These are phyloP conservation scores for Mongoloraphidia duomilia DNA, from an alignment of 2,888 invertebrate species.

Conservation along the genomic window DNA sequence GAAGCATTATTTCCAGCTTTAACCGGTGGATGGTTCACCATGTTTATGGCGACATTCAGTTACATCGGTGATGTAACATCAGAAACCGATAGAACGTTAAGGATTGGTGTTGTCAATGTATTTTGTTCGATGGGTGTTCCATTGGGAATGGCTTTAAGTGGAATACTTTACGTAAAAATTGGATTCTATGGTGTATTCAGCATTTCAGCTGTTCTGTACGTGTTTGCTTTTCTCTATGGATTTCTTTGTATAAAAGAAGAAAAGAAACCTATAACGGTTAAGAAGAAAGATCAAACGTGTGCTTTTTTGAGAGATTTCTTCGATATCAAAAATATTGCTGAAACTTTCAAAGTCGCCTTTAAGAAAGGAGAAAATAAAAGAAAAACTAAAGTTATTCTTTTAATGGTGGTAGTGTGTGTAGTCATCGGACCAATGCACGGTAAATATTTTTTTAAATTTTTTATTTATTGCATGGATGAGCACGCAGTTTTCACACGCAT, in stretches of 20 bases:
- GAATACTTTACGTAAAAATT: conserved; percentile 59
- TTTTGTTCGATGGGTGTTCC: conserved; percentile 81
- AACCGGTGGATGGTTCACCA: conserved; percentile 61
- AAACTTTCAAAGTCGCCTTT: conserved; percentile 68
- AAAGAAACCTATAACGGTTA: conserved; percentile 34
- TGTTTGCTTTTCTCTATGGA: conserved; percentile 61
- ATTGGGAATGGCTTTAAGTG: conserved; percentile 78
- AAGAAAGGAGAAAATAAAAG: conserved; percentile 62
- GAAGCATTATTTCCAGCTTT: conserved; percentile 38
- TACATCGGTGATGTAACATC: conserved; percentile 80
- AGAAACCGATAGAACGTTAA: conserved; percentile 64
- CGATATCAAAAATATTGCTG: conserved; percentile 57
- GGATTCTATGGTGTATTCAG: conserved; percentile 74
- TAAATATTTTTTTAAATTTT: conserved; percentile 29
- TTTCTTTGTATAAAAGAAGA: conserved; percentile 56
- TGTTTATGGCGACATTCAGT: conserved; percentile 83
- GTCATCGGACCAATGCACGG: conserved; percentile 77
- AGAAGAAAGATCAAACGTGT: conserved; percentile 33
- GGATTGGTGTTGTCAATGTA: conserved; percentile 78
- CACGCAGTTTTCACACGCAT: too few relatives aligned
- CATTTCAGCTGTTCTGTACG: conserved; percentile 57
- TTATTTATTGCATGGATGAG: too few relatives aligned
- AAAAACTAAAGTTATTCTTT: conserved; percentile 55
- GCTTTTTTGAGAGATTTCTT: conserved; percentile 56
- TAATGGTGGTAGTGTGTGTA: conserved; percentile 70